Evolutionary conservation across 1,140 invertebrate species (phyloP).

Genomic region (Melitaea cinxia): DNA sequence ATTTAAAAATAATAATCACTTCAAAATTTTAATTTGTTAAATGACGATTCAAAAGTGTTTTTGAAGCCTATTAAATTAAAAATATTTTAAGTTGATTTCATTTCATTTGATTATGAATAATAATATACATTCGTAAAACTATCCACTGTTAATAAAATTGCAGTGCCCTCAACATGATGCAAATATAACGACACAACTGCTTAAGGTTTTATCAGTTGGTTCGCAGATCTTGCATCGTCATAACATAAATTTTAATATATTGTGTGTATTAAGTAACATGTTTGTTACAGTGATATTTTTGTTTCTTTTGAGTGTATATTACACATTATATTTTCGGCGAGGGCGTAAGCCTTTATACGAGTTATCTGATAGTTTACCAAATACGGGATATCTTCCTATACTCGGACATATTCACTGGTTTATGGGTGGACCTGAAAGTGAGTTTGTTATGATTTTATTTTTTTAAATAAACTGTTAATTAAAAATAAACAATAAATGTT

Average conservation of each 20-base stretch:
- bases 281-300: slow-evolving; percentile 43
- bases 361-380: slow-evolving; percentile 48
- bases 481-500: no score
- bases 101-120: no score
- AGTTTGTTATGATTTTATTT: slow-evolving; percentile 16
- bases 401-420: slow-evolving; percentile 67
- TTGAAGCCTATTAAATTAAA: no score
- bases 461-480: no score
- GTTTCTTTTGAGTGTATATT: slow-evolving; percentile 46
- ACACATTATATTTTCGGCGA: slow-evolving; percentile 48
- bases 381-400: slow-evolving; percentile 49
- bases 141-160: no score
- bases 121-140: no score
- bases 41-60: no score
- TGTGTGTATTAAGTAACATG: slow-evolving; percentile 37
- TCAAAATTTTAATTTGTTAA: no score
- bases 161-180: slow-evolving; percentile 18
- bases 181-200: slow-evolving; percentile 41
- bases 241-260: slow-evolving; percentile 13
- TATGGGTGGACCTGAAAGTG: slow-evolving; percentile 64
- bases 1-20: no score
- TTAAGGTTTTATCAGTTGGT: slow-evolving; percentile 30
- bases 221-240: slow-evolving; percentile 35
- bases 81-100: no score
- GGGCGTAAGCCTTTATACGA: slow-evolving; percentile 53